Evolutionary conservation across 2,113 vertebrate genomes (phyloP).

Genomic region (Odocoileus virginianus): DNA sequence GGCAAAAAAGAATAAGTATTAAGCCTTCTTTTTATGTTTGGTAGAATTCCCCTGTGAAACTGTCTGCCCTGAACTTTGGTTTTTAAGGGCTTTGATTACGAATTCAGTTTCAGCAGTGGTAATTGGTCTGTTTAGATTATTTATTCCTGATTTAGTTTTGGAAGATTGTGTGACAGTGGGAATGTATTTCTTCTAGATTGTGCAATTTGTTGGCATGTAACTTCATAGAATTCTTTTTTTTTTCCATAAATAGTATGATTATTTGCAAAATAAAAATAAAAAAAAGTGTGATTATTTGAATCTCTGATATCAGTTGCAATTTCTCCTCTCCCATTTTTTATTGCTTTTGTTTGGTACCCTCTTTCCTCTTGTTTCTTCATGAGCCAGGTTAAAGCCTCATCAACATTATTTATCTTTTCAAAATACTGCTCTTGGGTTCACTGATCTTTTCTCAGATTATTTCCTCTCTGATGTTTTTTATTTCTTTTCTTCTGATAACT

Average conservation of each 20-base stretch:
- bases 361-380: background rate
- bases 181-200: background rate
- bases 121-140: background rate
- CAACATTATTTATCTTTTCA: background rate
- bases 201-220: background rate
- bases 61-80: background rate
- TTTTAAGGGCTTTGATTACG: background rate
- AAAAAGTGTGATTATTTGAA: background rate
- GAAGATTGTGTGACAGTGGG: background rate
- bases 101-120: background rate
- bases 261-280: background rate
- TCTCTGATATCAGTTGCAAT: background rate
- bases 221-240: background rate
- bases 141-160: background rate
- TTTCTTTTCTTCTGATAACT: background rate
- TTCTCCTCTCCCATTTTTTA: background rate
- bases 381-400: background rate
- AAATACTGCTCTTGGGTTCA: background rate
- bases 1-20: background rate
- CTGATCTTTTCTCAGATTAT: background rate
- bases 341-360: background rate
- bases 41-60: background rate
- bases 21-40: background rate
- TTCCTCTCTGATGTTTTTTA: background rate
- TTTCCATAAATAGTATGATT: background rate